Conservation (phyloP, 1,140 invertebrate genomes). For the Holcopasites calliopsidis region DNA sequence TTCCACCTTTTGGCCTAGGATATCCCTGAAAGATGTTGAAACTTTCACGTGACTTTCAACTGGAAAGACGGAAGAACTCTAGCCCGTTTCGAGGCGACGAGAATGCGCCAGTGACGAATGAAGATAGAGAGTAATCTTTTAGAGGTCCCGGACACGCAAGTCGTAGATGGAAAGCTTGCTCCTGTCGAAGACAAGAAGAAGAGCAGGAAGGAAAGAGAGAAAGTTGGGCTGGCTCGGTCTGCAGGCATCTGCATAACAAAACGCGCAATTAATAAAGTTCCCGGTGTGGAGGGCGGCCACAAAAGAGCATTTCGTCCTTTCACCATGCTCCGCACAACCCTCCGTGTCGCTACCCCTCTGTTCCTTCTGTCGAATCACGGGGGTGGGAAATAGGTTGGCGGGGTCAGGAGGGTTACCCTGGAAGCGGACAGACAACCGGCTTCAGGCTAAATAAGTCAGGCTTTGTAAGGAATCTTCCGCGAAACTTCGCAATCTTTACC, state of each 20-base stretch:
- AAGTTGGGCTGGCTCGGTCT: constrained; percentile 63
- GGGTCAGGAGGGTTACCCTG: constrained; percentile 18
- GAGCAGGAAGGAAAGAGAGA: constrained; percentile 43
- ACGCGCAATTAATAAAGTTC: constrained; percentile 80
- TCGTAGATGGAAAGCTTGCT: constrained; percentile 4
- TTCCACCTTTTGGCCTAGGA: background rate
- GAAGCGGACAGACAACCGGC: constrained; percentile 31
- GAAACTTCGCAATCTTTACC: constrained; percentile 70
- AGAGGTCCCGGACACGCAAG: constrained; percentile 58
- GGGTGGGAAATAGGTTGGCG: constrained; percentile 30
- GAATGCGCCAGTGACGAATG: constrained; percentile 60
- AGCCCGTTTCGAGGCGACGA: constrained; percentile 65
- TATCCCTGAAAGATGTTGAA: no score
- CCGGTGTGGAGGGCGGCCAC: constrained; percentile 66
- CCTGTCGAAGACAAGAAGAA: constrained; percentile 28
- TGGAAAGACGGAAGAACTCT: constrained; percentile 55
- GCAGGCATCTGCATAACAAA: constrained; percentile 78
- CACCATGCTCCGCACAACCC: constrained; percentile 67
- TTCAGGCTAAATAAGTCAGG: constrained; percentile 75
- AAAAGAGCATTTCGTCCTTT: constrained; percentile 78
- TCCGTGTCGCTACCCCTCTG: constrained; percentile 8
- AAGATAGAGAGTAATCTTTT: constrained; percentile 69
- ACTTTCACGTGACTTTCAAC: background rate
- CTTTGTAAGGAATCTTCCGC: constrained; percentile 73
- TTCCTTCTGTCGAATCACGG: background rate